phyloP scores from a whole-genome alignment of 2,797 vertebrate species.

The Eupleurogrammus muticus region DNA sequence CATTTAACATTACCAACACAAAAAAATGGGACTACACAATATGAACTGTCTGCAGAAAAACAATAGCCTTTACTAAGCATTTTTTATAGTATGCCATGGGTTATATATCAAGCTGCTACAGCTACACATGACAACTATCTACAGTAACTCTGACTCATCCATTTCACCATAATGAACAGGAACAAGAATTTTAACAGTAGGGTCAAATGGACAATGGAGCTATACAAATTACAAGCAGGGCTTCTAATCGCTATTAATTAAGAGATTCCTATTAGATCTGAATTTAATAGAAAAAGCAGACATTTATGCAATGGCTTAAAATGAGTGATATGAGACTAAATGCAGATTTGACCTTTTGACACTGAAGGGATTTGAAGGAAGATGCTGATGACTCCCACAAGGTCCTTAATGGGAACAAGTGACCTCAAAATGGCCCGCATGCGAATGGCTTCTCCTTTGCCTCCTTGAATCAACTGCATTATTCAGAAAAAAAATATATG shows the following conservation, averaged over 20 bases:
- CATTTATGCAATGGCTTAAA: background rate
- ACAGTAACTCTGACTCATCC: background rate
- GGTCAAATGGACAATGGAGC: background rate
- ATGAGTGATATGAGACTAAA: conserved; percentile 4
- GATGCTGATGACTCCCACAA: conserved; percentile 94
- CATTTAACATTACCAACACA: too few relatives aligned
- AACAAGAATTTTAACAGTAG: background rate
- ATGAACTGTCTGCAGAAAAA: background rate
- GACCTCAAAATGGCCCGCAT: conserved; percentile 94
- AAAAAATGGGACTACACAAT: background rate
- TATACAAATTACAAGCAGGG: background rate
- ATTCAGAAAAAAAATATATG: conserved; percentile 23
- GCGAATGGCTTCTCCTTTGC: conserved; percentile 95
- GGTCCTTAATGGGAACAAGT: conserved; percentile 91
- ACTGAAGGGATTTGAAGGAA: conserved; percentile 90
- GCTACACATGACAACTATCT: background rate
- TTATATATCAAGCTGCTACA: background rate
- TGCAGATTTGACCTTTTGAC: conserved; percentile 85
- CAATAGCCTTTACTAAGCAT: background rate
- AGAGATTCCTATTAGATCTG: background rate
- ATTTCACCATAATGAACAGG: background rate
- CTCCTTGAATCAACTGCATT: conserved; percentile 90
- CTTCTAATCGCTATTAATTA: conserved; percentile 9
- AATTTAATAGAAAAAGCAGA: background rate
- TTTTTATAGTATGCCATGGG: background rate